Conservation (phyloP, 2,113 vertebrate genomes). For the Mobula birostris region DNA sequence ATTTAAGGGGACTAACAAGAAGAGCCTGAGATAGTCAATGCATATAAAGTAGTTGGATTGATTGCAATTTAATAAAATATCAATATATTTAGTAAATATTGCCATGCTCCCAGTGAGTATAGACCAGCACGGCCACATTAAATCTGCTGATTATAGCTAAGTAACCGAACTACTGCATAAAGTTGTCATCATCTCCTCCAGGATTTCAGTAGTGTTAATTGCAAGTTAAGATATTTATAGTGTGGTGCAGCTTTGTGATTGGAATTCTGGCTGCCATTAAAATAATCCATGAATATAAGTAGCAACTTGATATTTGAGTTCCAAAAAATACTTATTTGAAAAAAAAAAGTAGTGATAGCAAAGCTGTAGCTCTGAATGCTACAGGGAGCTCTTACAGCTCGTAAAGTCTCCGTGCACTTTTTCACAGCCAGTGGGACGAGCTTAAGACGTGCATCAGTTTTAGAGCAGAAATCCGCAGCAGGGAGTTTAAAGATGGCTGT, state of each 20-base stretch:
- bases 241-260: neutral
- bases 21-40: neutral
- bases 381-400: neutral
- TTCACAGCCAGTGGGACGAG: neutral
- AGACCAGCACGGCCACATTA: neutral
- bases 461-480: neutral
- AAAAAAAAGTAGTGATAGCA: neutral
- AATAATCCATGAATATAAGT: no score
- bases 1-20: neutral
- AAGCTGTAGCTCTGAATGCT: neutral
- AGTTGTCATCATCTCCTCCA: neutral
- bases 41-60: neutral
- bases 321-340: neutral
- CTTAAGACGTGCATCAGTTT: no score
- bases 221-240: neutral
- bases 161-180: neutral
- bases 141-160: neutral
- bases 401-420: neutral
- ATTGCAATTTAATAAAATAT: neutral
- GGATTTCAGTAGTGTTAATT: neutral
- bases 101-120: neutral
- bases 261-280: neutral
- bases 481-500: neutral
- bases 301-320: neutral
- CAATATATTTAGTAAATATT: neutral